These are phyloP conservation scores for Pachycephus smyrnensis DNA, from an alignment of 2,888 invertebrate species.

Conservation along the genomic window DNA sequence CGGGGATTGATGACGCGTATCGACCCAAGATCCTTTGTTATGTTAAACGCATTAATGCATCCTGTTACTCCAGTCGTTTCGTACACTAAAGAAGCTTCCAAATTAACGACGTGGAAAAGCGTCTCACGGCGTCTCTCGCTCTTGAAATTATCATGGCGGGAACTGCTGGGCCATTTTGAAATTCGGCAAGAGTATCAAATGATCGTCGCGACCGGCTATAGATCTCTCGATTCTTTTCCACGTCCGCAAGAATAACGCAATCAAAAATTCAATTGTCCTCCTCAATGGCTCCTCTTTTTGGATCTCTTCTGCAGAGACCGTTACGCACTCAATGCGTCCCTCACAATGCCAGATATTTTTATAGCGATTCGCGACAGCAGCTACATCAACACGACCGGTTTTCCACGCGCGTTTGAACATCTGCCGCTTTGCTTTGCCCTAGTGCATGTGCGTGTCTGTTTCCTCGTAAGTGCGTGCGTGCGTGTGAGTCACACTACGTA, in stretches of 20 bases:
- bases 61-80: conserved; percentile 1
- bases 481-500: conserved; percentile 3
- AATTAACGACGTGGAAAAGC: conserved; percentile 1
- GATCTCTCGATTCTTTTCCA: too few species aligned
- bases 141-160: background rate
- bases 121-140: background rate
- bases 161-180: background rate
- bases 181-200: background rate
- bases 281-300: background rate
- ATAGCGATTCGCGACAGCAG: conserved; percentile 67
- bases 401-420: conserved; percentile 61
- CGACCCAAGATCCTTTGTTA: conserved; percentile 54
- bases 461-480: background rate
- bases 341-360: conserved; percentile 65
- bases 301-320: conserved; percentile 29
- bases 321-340: conserved; percentile 38
- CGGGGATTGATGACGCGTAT: conserved; percentile 61
- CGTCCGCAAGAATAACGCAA: background rate
- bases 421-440: conserved; percentile 56
- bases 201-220: background rate
- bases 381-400: conserved; percentile 68
- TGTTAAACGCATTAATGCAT: conserved; percentile 45
- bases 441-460: conserved; percentile 22
- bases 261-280: background rate
- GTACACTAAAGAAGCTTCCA: background rate